Evolutionary conservation across 1,140 invertebrate species (phyloP), one percentile per base, ranked within the genome.

Genomic region (Anagrus nilaparvatae): DNA sequence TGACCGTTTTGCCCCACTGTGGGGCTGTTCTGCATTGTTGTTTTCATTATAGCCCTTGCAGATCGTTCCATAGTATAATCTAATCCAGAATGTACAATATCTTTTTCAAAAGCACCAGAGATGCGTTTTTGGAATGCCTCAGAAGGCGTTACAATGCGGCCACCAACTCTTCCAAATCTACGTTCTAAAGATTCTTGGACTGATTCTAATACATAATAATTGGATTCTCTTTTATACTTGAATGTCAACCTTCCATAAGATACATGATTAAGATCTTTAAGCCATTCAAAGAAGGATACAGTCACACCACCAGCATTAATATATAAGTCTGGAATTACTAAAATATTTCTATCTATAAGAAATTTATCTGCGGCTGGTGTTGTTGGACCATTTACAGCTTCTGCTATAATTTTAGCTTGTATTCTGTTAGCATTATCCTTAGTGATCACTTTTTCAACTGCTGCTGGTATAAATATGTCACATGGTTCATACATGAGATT

Each of bases 181-280:
- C n/a, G 78, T 61, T 83, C 81, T 37, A 86, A 55, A 4, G 83
- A 85, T 50, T 79, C 69, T 60, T 84, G 78, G 46, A 85, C 82
- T 51, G 78, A 81, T 47, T 80, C 69, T 5, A 84, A 60, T 10
- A 86, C 60, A 57, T 80, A 71, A 52, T 79, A 79, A 55, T 85
- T 87, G 13, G 82, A 82, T 52, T 89, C 85, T 45, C 75, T 66
- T 63, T 85, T 82, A 62, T 87, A 87, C 59, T 88, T 89, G 61
- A 90, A 90, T 14, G 82, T 83, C 27, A 94, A 70, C 50, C 87
- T 76, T 3, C 89, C 90, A 61, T 84, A 93, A 46, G 84, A 87
- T 16, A 89, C 85, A 59, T 92, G 87, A 54, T 87, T 92, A 7
- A 94, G 67, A 60, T 94, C 93, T 65, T 94, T 94, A 24, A 94